These are phyloP conservation scores for Notolabrus celidotus DNA, from an alignment of 2,797 vertebrate species.

Conservation along the genomic window DNA sequence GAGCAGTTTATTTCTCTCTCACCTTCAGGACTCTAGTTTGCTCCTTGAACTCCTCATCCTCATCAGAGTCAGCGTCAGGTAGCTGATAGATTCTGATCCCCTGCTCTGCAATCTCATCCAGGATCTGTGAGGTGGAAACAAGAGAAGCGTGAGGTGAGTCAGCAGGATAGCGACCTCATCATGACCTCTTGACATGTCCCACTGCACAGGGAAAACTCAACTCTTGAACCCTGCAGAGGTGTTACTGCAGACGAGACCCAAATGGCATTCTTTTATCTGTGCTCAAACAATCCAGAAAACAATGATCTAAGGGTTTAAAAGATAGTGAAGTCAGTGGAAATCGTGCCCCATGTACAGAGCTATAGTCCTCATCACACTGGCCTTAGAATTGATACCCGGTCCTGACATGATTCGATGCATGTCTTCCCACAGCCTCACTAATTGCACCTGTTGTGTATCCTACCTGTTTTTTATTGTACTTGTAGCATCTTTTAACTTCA, in stretches of 20 bases:
- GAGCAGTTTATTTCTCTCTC: conserved; percentile 36
- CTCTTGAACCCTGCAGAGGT: not conserved
- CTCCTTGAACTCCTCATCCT: conserved; percentile 94
- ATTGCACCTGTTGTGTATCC: no score
- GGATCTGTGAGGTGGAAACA: conserved; percentile 79
- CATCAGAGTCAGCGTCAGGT: conserved; percentile 93
- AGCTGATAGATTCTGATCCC: conserved; percentile 94
- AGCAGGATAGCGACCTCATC: conserved; percentile 4
- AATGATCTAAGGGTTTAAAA: not conserved
- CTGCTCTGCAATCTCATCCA: conserved; percentile 94
- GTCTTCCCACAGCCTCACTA: no score
- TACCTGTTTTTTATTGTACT: not conserved
- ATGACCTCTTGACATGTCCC: conserved; percentile 19
- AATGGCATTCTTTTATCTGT: not conserved
- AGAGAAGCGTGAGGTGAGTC: conserved; percentile 27
- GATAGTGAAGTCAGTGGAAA: no score
- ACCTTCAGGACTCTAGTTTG: conserved; percentile 92
- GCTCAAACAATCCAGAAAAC: not conserved
- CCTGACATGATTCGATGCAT: no score
- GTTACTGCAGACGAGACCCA: not conserved
- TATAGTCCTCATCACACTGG: no score
- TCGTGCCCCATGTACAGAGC: no score
- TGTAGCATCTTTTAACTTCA: not conserved
- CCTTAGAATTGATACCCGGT: no score
- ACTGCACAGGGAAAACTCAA: not conserved